These are phyloP conservation scores for Clarias magur DNA, from an alignment of 2,113 vertebrate genomes.

Conservation along the genomic window DNA sequence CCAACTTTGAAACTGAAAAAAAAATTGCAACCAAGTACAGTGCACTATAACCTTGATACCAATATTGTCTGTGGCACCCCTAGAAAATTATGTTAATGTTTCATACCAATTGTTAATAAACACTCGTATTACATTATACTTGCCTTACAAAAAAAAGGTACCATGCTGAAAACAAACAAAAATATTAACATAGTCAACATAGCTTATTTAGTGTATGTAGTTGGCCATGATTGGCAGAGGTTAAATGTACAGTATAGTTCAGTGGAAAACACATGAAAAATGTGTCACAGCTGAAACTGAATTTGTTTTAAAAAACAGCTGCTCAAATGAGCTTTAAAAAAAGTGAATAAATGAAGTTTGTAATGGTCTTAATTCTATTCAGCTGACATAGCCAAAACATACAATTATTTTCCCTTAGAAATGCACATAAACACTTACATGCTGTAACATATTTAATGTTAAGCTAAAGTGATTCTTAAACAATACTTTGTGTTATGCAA, in stretches of 20 bases:
- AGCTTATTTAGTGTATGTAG: neutral
- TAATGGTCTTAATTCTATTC: too few relatives aligned
- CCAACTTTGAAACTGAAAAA: neutral
- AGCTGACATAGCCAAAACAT: too few relatives aligned
- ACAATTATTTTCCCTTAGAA: too few relatives aligned
- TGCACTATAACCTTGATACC: neutral
- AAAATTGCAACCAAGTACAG: neutral
- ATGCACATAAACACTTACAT: neutral
- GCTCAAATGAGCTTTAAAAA: neutral
- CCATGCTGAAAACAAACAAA: neutral
- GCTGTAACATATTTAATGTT: too few relatives aligned
- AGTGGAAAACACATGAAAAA: neutral
- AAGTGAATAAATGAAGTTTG: too few relatives aligned
- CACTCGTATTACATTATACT: neutral
- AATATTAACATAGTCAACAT: neutral
- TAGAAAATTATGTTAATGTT: neutral
- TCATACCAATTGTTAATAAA: neutral
- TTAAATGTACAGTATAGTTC: neutral
- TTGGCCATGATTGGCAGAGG: neutral
- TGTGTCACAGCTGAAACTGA: neutral
- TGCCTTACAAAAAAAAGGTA: neutral
- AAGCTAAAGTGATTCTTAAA: too few relatives aligned
- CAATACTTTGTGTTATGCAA: neutral
- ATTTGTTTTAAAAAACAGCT: neutral
- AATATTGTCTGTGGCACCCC: neutral